Evolutionary conservation across 2,113 vertebrate species (phyloP), one percentile per base, ranked within the genome.

Genomic region (Microcebus ravelobensis): DNA sequence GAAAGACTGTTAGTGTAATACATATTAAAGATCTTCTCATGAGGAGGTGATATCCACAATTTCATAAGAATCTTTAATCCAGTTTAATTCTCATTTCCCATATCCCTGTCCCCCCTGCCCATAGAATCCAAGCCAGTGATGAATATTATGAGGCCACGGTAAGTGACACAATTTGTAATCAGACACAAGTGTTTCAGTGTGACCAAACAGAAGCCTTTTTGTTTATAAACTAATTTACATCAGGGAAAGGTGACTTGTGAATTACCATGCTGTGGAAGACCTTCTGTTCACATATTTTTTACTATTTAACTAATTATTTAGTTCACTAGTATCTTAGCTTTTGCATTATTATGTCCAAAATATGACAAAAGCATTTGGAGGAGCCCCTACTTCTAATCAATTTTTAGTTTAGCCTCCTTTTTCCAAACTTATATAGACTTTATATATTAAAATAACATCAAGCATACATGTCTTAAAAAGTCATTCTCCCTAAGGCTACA

Each of bases 401-500:
- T 88, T 95, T 88, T 97, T 91, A 95, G 8, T 23, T 87, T 39
- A 76, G 93, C 73, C 82, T 93, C 91, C 96, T 82, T 79, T 94
- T 92, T 86, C 82, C 76, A 93, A 65, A 91, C 68, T 83, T 74
- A 97, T 85, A 8, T 96, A 90, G 92, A 81, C 87, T 97, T 96
- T 93, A 90, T 31, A 34, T 45, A 63, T 68, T 71, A 88, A 97
- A 86, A 92, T 85, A 97, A 87, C 68, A 91, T 94, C 59, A 88
- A 70, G 82, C 96, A 96, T 95, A 90, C 73, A 27, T 94, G 87
- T 95, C 88, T 91, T 94, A 94, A 94, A 79, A 93, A 97, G 92
- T 92, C 67, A 80, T 96, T 97, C 96, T 74, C 84, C 68, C 71
- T 57, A 73, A 95, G 91, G 76, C 71, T 86, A 63, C 34, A 82